phyloP scores from a whole-genome alignment of 2,113 vertebrate species.

The Eulacestoma nigropectus region DNA sequence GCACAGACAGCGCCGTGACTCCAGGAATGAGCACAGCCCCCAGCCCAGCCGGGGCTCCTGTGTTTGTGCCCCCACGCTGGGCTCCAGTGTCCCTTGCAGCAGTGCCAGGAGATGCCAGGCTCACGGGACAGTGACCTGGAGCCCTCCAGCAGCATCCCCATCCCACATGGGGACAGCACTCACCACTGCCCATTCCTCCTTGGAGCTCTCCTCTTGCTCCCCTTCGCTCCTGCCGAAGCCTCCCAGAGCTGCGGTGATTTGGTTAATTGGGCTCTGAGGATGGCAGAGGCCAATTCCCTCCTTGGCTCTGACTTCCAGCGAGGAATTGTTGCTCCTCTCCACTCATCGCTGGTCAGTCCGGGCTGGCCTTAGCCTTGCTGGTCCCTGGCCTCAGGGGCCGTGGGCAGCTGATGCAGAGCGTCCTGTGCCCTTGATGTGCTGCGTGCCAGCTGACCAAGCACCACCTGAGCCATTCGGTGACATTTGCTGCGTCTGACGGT shows the following conservation, averaged over 20 bases:
- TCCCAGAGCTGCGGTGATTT: neutral
- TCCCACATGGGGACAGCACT: rapidly evolving
- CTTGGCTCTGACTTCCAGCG: neutral
- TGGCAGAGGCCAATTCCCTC: neutral
- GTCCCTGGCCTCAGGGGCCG: rapidly evolving
- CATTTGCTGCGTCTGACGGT: neutral
- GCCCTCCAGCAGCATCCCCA: neutral
- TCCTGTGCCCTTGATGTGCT: neutral
- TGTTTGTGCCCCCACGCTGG: rapidly evolving
- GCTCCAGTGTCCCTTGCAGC: neutral
- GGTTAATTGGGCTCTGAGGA: neutral
- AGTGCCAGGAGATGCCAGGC: neutral
- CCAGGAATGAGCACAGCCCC: rapidly evolving
- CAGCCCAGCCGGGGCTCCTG: neutral
- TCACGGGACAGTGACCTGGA: rapidly evolving
- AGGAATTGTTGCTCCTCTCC: neutral
- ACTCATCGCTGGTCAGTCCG: rapidly evolving
- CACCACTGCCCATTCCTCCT: neutral
- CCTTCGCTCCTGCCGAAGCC: neutral
- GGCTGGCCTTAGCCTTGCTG: neutral
- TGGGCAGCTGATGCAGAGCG: neutral
- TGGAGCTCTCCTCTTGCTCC: neutral
- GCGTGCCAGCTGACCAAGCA: neutral
- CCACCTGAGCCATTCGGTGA: neutral
- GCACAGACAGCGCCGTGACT: rapidly evolving